Base-by-base conservation (phyloP, 2,113 vertebrate genomes). In the Stomatorhinus ivindoensis region DNA sequence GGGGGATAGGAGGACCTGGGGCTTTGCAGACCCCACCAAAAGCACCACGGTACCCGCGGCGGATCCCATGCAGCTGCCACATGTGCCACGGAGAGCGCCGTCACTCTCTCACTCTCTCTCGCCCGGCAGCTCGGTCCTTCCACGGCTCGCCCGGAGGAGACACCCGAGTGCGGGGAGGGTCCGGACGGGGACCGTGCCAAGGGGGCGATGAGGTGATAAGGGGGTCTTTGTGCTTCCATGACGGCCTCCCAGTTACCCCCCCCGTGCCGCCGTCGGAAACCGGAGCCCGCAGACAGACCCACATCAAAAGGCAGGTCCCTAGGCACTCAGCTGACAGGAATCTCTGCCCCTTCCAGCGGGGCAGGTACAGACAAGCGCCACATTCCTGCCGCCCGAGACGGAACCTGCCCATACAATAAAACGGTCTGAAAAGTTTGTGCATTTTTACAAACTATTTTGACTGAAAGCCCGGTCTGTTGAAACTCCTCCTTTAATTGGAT, bases 301-400 rank as follows among this genome's bases (percentile, higher is more conserved):
- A 61, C 47, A 65, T 87, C 92, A 94, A 94, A 94, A 90, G n/a
- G 19, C 48, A 35, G 86, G 35, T 89, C 47, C 39, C 19, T 21
- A 21, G 85, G 31, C 51, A 1, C 44, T 48, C 35, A 27, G 39
- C 76, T 39, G 50, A 85, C 50, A 44, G 55, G 51, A 87, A 87
- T 61, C 47, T 65, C 87, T 87, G 19, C 55, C 48, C 15, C 87
- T 44, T 87, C 55, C 87, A 46, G 55, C 9, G 21, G 58, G 55
- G 35, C 87, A 87, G 87, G 87, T 87, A 58, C 3, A 39, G 13
- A 87, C 87, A 65, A 39, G 11, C 39, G 8, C 19, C 35, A 24
- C 87, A 83, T 50, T 84, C 51, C 73, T 53, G 47, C 46, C 19
- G 69, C 46, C 17, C 87, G 46, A 53, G 87, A 42, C 83, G 55